Evolutionary conservation across 37 sponge, comb jelly and placozoan species (phyloP).

Genomic region (Mnemiopsis leidyi): DNA sequence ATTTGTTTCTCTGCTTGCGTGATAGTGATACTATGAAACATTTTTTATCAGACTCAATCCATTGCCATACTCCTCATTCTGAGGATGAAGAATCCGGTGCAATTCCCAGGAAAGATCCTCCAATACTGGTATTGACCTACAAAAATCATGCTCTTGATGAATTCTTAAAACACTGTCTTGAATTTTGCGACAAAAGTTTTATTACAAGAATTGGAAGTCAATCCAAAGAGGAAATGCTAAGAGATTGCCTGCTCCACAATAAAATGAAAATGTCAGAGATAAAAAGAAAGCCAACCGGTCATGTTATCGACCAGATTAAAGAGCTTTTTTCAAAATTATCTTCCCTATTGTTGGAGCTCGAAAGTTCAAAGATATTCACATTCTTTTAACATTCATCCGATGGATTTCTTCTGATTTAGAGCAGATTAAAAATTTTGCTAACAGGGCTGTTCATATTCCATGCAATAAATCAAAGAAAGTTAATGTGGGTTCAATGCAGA

Average conservation of each 20-base stretch:
- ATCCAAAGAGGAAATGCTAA: slow-evolving; percentile 75
- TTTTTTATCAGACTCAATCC: not conserved
- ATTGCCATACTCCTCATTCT: not conserved
- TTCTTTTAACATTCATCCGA: not conserved
- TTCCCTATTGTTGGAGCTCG: not conserved
- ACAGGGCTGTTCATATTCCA: not conserved
- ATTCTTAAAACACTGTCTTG: slow-evolving; percentile 76
- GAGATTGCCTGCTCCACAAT: slow-evolving; percentile 63
- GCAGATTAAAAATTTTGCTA: not conserved
- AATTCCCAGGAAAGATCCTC: slow-evolving; percentile 13
- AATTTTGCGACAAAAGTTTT: slow-evolving; percentile 40
- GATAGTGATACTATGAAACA: not conserved
- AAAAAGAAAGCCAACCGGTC: not conserved
- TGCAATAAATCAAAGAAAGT: too few species aligned
- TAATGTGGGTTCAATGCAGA: too few species aligned
- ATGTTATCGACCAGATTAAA: not conserved
- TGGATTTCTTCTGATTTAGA: too few species aligned
- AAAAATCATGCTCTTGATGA: slow-evolving; percentile 97
- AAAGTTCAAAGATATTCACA: not conserved
- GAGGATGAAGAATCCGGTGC: not conserved
- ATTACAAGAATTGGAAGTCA: slow-evolving; percentile 86
- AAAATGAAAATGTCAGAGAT: slow-evolving; percentile 61
- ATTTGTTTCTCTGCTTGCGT: slow-evolving; percentile 20
- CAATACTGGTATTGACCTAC: slow-evolving; percentile 88
- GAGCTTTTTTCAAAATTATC: not conserved